Conservation (phyloP, 2,797 vertebrate species). For the Schizothorax lantsangensis region DNA sequence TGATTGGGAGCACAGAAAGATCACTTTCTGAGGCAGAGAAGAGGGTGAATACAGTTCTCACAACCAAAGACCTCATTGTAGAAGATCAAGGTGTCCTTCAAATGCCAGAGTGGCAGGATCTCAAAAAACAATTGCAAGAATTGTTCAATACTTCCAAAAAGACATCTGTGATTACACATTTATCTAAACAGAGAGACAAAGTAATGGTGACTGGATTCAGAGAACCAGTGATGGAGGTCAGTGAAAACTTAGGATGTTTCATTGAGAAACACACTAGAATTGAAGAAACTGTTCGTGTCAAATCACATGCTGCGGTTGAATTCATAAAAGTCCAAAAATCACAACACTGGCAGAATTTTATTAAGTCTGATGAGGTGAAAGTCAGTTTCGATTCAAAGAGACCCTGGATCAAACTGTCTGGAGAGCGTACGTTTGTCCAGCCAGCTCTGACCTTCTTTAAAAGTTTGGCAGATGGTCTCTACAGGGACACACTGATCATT, state of each 20-base stretch:
- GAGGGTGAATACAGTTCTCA: constrained; percentile 70
- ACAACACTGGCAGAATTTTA: constrained; percentile 54
- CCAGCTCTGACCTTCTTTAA: constrained; percentile 63
- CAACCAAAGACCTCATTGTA: constrained; percentile 64
- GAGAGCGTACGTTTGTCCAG: constrained; percentile 74
- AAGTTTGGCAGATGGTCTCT: constrained; percentile 63
- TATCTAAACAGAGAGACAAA: constrained; percentile 28
- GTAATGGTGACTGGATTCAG: constrained; percentile 78
- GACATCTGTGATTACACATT: constrained; percentile 65
- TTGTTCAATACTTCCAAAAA: constrained; percentile 66
- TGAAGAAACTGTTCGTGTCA: constrained; percentile 67
- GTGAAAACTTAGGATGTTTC: constrained; percentile 71
- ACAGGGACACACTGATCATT: constrained; percentile 67
- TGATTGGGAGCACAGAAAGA: constrained; percentile 70
- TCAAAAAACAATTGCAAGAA: constrained; percentile 64
- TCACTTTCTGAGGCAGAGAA: constrained; percentile 75
- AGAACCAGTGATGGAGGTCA: constrained; percentile 72
- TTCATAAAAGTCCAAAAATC: constrained; percentile 77
- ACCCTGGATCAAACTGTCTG: constrained; percentile 75
- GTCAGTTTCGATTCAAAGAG: constrained; percentile 63
- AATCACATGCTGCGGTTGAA: constrained; percentile 65
- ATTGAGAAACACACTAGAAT: constrained; percentile 71
- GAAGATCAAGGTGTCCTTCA: constrained; percentile 71
- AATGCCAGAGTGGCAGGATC: constrained; percentile 71
- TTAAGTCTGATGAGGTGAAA: constrained; percentile 63